A percentile compares a stretch with the other conserved stretches of the same genome.
Evolutionary conservation across 2,797 vertebrate genomes (phyloP).

Genomic region (Cuniculus paca): DNA sequence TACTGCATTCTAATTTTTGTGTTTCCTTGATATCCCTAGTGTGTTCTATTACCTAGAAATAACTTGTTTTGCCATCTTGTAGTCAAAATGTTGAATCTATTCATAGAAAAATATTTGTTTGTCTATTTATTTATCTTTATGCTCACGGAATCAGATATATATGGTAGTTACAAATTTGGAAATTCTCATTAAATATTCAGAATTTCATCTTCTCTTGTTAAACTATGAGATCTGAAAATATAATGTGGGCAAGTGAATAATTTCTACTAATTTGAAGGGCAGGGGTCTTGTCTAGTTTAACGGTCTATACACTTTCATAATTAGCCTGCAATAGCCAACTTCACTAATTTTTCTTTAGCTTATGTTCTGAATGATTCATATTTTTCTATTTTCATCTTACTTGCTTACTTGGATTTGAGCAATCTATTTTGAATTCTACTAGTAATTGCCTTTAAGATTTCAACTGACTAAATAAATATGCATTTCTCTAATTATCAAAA

Average conservation of each 20-base stretch:
- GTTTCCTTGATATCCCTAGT: not conserved
- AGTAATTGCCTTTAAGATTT: not conserved
- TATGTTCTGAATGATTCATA: not conserved
- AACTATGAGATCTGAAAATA: not conserved
- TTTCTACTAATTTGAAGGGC: not conserved
- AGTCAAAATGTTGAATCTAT: not conserved
- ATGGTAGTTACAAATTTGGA: not conserved
- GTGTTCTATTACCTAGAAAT: not conserved
- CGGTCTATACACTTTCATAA: too few species aligned
- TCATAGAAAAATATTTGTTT: not conserved
- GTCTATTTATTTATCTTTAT: not conserved
- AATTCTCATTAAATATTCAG: not conserved
- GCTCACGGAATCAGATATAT: not conserved
- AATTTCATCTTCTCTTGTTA: not conserved
- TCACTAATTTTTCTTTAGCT: not conserved
- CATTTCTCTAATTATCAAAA: not conserved
- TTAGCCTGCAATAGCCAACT: fast-evolving
- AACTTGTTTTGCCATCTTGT: not conserved
- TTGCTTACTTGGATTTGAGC: not conserved
- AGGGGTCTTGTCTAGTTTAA: not conserved
- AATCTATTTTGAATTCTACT: not conserved
- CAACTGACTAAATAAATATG: not conserved
- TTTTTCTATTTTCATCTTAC: not conserved
- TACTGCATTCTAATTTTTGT: not conserved
- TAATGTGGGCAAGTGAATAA: not conserved